These are phyloP conservation scores for Pseudomugil gertrudae DNA, from an alignment of 2,797 vertebrate species.

Conservation along the genomic window DNA sequence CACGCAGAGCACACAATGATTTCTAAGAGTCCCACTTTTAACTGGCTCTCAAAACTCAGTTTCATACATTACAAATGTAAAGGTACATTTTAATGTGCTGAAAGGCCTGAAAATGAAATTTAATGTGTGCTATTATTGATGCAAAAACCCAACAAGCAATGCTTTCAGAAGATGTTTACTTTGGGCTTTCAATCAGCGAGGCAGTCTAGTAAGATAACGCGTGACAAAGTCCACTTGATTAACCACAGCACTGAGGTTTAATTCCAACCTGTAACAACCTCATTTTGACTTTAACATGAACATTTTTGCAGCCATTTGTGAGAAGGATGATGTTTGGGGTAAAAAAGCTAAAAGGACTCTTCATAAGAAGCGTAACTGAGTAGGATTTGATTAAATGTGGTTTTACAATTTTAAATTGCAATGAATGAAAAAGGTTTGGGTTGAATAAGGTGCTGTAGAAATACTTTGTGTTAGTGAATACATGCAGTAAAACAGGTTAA, in stretches of 20 bases:
- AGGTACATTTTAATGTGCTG: slow-evolving; percentile 14
- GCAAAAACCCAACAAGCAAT: slow-evolving; percentile 4
- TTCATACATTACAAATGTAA: slow-evolving; percentile 31
- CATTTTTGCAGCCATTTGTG: neutral
- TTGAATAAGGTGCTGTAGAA: neutral
- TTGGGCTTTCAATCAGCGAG: slow-evolving; percentile 1
- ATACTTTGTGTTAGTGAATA: neutral
- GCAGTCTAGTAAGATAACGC: neutral
- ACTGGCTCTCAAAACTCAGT: slow-evolving; percentile 26
- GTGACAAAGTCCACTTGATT: neutral
- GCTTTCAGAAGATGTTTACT: neutral
- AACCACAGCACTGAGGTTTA: neutral
- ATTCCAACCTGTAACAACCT: neutral
- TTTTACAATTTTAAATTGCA: neutral
- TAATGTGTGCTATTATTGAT: neutral
- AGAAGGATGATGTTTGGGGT: neutral
- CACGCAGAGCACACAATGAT: slow-evolving; percentile 25
- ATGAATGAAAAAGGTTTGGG: neutral
- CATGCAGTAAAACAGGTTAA: too few species aligned
- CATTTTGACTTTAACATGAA: neutral
- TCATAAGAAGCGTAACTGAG: neutral
- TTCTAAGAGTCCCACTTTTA: slow-evolving; percentile 11
- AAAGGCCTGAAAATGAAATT: slow-evolving; percentile 20
- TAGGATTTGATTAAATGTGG: neutral
- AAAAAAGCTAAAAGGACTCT: neutral